These are phyloP conservation scores for Pardalotus punctatus DNA, from an alignment of 2,113 vertebrate genomes.

Conservation along the genomic window DNA sequence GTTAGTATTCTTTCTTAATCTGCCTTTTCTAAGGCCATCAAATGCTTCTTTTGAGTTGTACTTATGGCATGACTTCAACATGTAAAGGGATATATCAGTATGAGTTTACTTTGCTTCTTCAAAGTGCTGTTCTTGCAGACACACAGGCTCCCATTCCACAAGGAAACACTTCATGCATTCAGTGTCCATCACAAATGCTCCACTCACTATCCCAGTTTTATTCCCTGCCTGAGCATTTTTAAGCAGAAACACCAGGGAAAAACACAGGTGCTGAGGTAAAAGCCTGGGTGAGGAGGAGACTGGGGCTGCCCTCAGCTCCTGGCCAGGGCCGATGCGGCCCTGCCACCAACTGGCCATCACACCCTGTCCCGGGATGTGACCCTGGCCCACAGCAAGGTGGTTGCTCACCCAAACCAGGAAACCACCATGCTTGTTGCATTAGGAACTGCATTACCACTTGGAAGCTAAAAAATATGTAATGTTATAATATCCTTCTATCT, in stretches of 20 bases:
- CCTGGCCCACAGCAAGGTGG: not conserved
- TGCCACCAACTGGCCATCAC: fast-evolving
- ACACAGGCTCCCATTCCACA: not conserved
- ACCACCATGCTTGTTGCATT: not conserved
- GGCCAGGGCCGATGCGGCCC: fast-evolving
- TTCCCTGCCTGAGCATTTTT: not conserved
- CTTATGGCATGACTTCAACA: not conserved
- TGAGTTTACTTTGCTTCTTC: not conserved
- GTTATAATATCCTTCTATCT: not conserved
- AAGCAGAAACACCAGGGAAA: not conserved
- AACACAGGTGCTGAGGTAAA: not conserved
- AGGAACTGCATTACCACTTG: not conserved
- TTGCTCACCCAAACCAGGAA: not conserved
- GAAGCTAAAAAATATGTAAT: not conserved
- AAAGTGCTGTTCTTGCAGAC: not conserved
- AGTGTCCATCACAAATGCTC: not conserved
- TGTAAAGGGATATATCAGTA: not conserved
- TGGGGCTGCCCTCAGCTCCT: not conserved
- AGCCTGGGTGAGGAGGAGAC: not conserved
- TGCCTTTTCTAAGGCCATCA: not conserved
- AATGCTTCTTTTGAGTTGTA: not conserved
- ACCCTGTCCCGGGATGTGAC: fast-evolving
- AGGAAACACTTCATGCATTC: not conserved
- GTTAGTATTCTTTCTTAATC: not conserved
- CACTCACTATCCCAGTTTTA: not conserved